Base-by-base conservation (phyloP, 1,140 invertebrate species). In the Ditylenchus dipsaci region DNA sequence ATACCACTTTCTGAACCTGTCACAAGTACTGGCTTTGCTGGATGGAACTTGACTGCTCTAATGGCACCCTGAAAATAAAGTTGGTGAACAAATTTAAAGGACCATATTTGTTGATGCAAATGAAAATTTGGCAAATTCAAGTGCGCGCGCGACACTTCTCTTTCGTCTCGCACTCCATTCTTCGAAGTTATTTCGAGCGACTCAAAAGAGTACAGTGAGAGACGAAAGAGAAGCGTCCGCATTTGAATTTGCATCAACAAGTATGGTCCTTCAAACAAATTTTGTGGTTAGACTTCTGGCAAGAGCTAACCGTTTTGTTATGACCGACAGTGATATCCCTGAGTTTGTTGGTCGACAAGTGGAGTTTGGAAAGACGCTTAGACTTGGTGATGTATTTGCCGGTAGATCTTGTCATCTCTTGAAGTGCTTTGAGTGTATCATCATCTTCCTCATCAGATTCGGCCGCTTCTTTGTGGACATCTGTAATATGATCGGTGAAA, bases 401-500 rank as follows among this genome's bases (percentile, higher is more conserved):
- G 13, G 75, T 45, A 19, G 73, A 75, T 19, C 58, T 38, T 9
- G 58, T 49, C 29, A 76, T 45, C 15, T 21, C 59, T 53, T 67
- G 49, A 26, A 78, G 58, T 13, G 65, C 75, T 49, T 13, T 11
- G 30, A 65, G 17, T 15, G 69, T 57, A 13, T 65, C 71, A 15
- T 68, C 65, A 26, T 63, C 77, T 1, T 76, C 72, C n/a, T 71
- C 27, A 45, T 76, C 75, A 29, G n/a, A 8, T 53, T 5, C 19
- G 9, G 30, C 30, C 19, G 23, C 15, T 3, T 60, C 8, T 67
- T 47, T 27, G 23, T 30, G 17, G 29, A 21, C 21, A 42, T 11
- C 17, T 68, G 17, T 49, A 27, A 42, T 43, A 15, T 15, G 43
- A 71, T 68, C 1, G 30, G 27, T 42, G 88, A 88, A 38, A 38